phyloP scores from a whole-genome alignment of 2,113 vertebrate species.

The Mixornis gularis region DNA sequence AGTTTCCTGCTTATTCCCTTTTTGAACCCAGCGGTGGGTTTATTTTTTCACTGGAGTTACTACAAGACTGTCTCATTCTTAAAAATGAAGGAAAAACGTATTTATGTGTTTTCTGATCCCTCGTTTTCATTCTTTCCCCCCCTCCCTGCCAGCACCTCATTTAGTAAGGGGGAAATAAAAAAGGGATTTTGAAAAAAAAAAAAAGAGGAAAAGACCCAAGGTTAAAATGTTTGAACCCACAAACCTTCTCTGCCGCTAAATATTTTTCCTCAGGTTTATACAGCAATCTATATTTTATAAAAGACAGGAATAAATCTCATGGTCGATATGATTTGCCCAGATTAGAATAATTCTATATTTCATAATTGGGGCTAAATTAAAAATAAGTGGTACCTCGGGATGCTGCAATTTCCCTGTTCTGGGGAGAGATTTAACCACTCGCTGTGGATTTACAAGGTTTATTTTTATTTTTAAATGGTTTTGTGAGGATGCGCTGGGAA shows the following conservation, averaged over 20 bases:
- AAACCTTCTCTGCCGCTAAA: neutral
- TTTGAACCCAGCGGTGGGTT: neutral
- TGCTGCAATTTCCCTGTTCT: neutral
- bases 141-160: accelerated
- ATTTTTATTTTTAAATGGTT: neutral
- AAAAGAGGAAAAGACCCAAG: accelerated
- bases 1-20: conserved; percentile 13
- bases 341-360: conserved; percentile 47
- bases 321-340: conserved; percentile 21
- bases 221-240: neutral
- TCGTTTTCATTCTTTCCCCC: neutral
- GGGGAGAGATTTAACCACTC: neutral
- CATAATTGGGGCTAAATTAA: conserved; percentile 52
- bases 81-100: neutral
- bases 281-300: neutral
- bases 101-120: neutral
- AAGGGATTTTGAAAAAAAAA: neutral
- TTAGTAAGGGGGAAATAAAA: neutral
- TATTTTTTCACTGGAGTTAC: neutral
- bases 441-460: neutral
- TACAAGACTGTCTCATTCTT: neutral
- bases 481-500: neutral
- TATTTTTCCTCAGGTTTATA: neutral
- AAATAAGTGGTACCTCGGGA: conserved; percentile 29
- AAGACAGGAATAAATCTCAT: conserved; percentile 1